Conservation (phyloP, 2,888 invertebrate genomes). For the Urechis unicinctus region DNA sequence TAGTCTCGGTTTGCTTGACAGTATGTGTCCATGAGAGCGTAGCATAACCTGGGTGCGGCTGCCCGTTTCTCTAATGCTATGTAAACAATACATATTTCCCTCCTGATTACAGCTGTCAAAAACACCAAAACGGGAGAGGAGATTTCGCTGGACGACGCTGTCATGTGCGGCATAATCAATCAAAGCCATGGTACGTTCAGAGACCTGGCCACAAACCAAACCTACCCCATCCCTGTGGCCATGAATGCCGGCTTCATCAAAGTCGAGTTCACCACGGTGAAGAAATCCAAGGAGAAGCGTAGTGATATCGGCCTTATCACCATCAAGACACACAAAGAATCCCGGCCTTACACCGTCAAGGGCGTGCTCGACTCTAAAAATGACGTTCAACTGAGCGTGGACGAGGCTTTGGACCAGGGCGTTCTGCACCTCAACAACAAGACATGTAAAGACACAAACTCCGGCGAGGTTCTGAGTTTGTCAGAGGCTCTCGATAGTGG, state of each 20-base stretch:
- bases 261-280: constrained; percentile 32
- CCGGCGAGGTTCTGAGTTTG: constrained; percentile 6
- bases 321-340: constrained; percentile 35
- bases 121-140: constrained; percentile 16
- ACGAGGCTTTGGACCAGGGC: constrained; percentile 14
- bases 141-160: constrained; percentile 18
- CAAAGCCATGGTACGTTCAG: constrained; percentile 18
- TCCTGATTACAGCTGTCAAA: constrained; percentile 10
- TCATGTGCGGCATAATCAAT: constrained; percentile 19
- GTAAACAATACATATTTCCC: not conserved
- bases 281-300: constrained; percentile 39
- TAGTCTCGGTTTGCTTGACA: not conserved
- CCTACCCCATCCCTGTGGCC: constrained; percentile 35
- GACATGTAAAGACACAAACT: constrained; percentile 4
- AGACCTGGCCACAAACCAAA: constrained; percentile 14
- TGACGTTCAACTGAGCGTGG: constrained; percentile 14
- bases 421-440: constrained; percentile 8
- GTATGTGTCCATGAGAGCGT: too few relatives aligned
- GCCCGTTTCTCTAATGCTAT: too few relatives aligned
- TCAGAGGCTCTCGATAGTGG: constrained; percentile 23
- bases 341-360: constrained; percentile 31
- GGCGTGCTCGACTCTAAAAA: constrained; percentile 17
- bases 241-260: constrained; percentile 40
- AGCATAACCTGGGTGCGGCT: too few relatives aligned
- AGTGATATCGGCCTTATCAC: constrained; percentile 44